These are phyloP conservation scores for Zaprionus kolodkinae DNA, from an alignment of 1,140 invertebrate species.

Conservation along the genomic window DNA sequence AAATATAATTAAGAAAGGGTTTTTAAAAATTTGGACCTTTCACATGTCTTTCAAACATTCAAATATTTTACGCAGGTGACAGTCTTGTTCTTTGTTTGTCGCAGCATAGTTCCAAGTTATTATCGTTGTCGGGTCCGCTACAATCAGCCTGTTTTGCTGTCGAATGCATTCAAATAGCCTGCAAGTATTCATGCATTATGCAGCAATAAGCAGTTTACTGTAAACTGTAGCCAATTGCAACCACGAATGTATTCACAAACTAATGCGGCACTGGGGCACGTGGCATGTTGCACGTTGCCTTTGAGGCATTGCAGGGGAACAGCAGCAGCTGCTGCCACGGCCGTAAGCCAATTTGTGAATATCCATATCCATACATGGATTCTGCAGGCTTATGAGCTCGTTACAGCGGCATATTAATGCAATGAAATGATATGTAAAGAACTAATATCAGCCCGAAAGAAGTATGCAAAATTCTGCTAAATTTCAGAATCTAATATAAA, in stretches of 20 bases:
- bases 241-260: constrained; percentile 3
- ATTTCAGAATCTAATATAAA: background rate
- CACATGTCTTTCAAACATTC: no score
- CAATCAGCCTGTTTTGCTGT: background rate
- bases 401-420: background rate
- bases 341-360: constrained; percentile 41
- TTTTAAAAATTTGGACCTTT: no score
- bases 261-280: constrained; percentile 9
- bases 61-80: no score
- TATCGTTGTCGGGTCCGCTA: background rate
- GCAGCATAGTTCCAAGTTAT: background rate
- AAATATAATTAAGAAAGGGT: no score
- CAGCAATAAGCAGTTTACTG: constrained; percentile 36
- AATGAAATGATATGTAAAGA: no score
- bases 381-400: background rate
- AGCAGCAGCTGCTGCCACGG: background rate
- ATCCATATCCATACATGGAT: constrained; percentile 2
- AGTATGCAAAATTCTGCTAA: background rate
- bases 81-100: no score
- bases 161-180: constrained; percentile 22
- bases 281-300: constrained; percentile 27
- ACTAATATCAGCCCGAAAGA: background rate
- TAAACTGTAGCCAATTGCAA: constrained; percentile 30
- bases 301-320: background rate
- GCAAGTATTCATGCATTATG: constrained; percentile 23